Evolutionary conservation across 2,113 vertebrate genomes (phyloP).

Genomic region (Archilochus colubris): DNA sequence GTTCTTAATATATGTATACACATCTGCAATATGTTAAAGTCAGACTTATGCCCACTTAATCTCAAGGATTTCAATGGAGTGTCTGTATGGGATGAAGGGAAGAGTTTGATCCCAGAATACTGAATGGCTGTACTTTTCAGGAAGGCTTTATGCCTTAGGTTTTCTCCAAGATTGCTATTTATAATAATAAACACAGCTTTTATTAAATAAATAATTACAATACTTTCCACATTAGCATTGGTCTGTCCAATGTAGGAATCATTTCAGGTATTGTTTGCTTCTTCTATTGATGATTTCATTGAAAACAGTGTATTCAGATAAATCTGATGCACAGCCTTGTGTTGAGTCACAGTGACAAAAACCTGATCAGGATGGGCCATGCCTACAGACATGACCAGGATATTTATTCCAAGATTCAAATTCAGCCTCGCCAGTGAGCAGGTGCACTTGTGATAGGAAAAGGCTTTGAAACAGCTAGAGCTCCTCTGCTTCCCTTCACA

Average conservation of each 20-base stretch:
- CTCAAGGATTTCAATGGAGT: slow-evolving; percentile 20
- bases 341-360: background rate
- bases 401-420: background rate
- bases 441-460: background rate
- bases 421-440: background rate
- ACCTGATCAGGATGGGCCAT: background rate
- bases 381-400: background rate
- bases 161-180: background rate
- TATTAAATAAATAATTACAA: background rate
- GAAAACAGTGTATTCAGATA: background rate
- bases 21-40: slow-evolving; percentile 62
- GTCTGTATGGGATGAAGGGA: slow-evolving; percentile 13
- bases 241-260: background rate
- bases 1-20: slow-evolving; percentile 34
- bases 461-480: background rate
- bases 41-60: slow-evolving; percentile 25
- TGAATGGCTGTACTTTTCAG: background rate
- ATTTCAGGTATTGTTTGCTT: background rate
- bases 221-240: background rate
- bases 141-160: background rate
- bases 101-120: slow-evolving; percentile 9
- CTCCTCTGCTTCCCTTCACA: accelerated
- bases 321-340: background rate
- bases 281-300: background rate
- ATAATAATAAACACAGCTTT: background rate